Conservation (phyloP, 1,140 invertebrate species). For the Macrosteles quadrilineatus region DNA sequence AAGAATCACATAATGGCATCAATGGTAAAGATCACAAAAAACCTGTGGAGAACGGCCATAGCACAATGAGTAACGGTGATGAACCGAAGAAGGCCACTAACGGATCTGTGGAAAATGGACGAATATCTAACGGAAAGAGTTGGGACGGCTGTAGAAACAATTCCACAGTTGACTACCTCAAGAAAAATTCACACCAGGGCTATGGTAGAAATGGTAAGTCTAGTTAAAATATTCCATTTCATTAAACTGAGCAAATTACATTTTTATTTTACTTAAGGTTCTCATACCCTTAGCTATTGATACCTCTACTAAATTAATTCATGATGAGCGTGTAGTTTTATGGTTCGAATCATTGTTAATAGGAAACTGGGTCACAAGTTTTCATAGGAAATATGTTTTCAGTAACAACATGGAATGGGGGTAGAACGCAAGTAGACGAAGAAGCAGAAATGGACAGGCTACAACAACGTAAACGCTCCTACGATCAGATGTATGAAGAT, state of each 20-base stretch:
- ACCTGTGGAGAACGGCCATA: constrained; percentile 24
- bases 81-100: not conserved
- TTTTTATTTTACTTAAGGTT: too few species aligned
- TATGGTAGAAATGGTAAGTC: constrained; percentile 50
- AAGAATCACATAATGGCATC: not conserved
- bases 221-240: too few species aligned
- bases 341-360: too few species aligned
- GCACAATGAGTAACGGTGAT: not conserved
- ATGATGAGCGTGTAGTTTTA: too few species aligned
- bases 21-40: constrained; percentile 13
- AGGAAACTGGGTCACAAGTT: too few species aligned
- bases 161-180: constrained; percentile 49
- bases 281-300: too few species aligned
- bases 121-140: constrained; percentile 3
- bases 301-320: too few species aligned
- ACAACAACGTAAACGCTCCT: constrained; percentile 31
- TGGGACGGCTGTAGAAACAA: constrained; percentile 28
- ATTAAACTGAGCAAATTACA: too few species aligned
- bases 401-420: constrained; percentile 42
- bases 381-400: too few species aligned
- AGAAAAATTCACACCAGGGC: constrained; percentile 52
- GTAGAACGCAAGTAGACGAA: constrained; percentile 36
- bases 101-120: not conserved
- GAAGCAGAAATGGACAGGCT: constrained; percentile 37
- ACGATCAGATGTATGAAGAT: constrained; percentile 38